These are phyloP conservation scores for Dunckerocampus dactyliophorus DNA, from an alignment of 2,113 vertebrate genomes.

Conservation along the genomic window DNA sequence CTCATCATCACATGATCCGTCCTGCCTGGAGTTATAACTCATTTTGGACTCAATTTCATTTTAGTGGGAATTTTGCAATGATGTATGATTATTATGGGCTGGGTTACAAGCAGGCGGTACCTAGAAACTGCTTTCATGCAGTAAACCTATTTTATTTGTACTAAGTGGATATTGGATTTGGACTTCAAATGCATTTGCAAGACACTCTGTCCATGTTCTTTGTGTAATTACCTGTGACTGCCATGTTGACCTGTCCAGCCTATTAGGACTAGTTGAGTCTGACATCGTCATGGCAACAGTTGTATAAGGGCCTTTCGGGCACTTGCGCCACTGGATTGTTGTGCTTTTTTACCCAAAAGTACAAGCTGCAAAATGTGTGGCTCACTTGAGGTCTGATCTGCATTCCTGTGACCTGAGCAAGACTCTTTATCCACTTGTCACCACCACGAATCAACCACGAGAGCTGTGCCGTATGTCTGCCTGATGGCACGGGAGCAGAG, in stretches of 20 bases:
- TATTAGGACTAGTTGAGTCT: slow-evolving; percentile 47
- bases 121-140: neutral
- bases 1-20: slow-evolving; percentile 19
- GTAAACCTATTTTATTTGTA: neutral
- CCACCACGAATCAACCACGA: slow-evolving; percentile 38
- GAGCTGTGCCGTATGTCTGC: slow-evolving; percentile 44
- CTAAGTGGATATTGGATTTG: slow-evolving; percentile 1
- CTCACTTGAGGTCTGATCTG: slow-evolving; percentile 12
- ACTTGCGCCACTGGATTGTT: slow-evolving; percentile 18
- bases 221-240: slow-evolving; percentile 24
- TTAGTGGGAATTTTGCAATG: neutral
- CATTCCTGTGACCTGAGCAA: slow-evolving; percentile 30
- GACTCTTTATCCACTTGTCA: slow-evolving; percentile 21
- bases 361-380: neutral
- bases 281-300: slow-evolving; percentile 55
- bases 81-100: slow-evolving; percentile 28
- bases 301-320: slow-evolving; percentile 20
- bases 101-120: slow-evolving; percentile 19
- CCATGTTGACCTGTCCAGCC: slow-evolving; percentile 34
- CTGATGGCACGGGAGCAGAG: slow-evolving; percentile 34
- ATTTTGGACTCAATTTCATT: slow-evolving; percentile 12
- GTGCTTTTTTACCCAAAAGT: neutral
- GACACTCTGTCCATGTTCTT: slow-evolving; percentile 2
- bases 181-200: slow-evolving; percentile 2
- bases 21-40: slow-evolving; percentile 4